Conservation (phyloP, 2,113 vertebrate species). For the Eretmochelys imbricata region DNA sequence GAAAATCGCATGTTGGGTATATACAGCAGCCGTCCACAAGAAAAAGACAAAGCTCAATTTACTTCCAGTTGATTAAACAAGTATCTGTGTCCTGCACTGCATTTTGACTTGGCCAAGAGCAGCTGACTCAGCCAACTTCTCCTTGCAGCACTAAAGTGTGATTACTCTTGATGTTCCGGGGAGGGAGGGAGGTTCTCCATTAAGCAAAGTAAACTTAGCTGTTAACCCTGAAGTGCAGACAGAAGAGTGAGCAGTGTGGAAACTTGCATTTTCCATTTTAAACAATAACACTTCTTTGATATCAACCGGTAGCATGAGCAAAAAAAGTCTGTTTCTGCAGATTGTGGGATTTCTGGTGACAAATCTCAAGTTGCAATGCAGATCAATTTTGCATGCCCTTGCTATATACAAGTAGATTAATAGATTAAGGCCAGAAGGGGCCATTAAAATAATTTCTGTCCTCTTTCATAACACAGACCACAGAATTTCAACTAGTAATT, state of each 20-base stretch:
- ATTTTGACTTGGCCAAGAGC: not conserved
- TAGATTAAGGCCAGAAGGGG: not conserved
- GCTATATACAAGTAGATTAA: not conserved
- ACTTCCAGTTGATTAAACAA: fast-evolving
- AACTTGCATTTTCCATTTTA: not conserved
- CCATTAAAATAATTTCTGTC: fast-evolving
- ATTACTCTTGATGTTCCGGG: not conserved
- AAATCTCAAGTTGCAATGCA: not conserved
- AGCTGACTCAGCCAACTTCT: not conserved
- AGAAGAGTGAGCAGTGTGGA: not conserved
- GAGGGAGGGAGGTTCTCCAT: not conserved
- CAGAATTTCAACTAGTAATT: not conserved
- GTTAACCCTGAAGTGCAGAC: not conserved
- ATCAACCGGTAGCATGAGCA: not conserved
- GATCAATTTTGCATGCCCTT: not conserved
- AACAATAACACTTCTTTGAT: not conserved
- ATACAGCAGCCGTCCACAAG: fast-evolving
- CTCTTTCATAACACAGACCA: not conserved
- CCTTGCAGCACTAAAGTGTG: not conserved
- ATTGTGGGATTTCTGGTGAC: not conserved
- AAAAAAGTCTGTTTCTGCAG: not conserved
- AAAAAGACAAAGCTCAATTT: not conserved
- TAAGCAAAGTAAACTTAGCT: not conserved
- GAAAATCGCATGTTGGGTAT: not conserved
- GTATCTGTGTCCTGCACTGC: not conserved